Evolutionary conservation across 1,140 invertebrate genomes (phyloP).

Genomic region (Aphaenogaster rudis): DNA sequence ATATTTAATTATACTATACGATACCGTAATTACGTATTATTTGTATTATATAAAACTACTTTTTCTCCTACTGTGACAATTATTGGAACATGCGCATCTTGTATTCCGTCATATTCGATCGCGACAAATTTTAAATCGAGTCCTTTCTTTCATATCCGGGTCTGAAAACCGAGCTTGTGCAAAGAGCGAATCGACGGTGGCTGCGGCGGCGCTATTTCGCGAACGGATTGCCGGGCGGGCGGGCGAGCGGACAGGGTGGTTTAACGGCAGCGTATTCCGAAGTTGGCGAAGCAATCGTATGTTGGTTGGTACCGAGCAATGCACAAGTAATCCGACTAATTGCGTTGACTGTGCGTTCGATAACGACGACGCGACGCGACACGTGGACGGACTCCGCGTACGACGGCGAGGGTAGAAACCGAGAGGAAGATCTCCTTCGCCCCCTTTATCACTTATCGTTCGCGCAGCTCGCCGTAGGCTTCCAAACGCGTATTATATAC

Average conservation of each 20-base stretch:
- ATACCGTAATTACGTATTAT: constrained; percentile 11
- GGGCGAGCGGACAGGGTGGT: constrained; percentile 32
- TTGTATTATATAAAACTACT: neutral
- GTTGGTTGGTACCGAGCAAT: constrained; percentile 47
- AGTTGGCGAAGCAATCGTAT: constrained; percentile 21
- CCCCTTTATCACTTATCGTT: neutral
- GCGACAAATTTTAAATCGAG: neutral
- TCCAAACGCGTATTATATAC: neutral
- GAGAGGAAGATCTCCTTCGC: neutral
- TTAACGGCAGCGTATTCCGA: constrained; percentile 30
- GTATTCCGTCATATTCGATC: neutral
- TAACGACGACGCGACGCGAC: constrained; percentile 26
- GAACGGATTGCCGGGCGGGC: no score
- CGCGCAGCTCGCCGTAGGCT: neutral
- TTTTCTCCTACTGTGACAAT: neutral
- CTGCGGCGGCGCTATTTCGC: neutral
- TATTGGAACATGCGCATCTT: neutral
- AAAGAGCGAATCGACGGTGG: neutral
- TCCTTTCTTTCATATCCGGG: neutral
- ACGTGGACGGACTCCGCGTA: constrained; percentile 49
- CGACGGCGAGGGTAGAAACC: constrained; percentile 65
- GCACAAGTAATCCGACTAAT: constrained; percentile 71
- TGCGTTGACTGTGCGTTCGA: constrained; percentile 27
- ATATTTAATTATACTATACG: neutral
- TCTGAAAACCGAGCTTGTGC: neutral